Evolutionary conservation across 2,797 vertebrate species (phyloP).

Genomic region (Melanogrammus aeglefinus): DNA sequence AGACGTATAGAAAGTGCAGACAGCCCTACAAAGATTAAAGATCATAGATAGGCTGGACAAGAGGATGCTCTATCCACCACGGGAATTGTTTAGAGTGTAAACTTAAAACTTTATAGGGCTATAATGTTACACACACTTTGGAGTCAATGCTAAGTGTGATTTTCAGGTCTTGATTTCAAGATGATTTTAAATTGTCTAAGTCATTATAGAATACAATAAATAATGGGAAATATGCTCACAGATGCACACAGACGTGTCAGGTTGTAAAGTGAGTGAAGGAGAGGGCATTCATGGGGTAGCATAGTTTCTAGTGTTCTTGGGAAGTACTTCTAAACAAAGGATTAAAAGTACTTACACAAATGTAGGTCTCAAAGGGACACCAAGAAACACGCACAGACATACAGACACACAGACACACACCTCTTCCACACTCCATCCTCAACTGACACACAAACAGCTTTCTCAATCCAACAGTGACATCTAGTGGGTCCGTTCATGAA

Average conservation of each 20-base stretch:
- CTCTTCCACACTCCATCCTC: not conserved
- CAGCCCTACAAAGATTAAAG: not conserved
- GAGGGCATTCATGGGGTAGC: conserved; percentile 2
- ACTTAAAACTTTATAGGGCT: not conserved
- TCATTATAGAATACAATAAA: not conserved
- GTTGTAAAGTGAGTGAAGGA: not conserved
- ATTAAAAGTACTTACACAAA: not conserved
- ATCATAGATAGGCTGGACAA: not conserved
- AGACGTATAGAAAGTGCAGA: not conserved
- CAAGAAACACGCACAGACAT: not conserved
- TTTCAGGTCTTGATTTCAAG: not conserved
- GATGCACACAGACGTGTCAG: not conserved
- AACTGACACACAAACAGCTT: not conserved
- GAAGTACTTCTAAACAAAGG: not conserved
- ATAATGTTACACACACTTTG: not conserved
- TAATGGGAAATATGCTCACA: not conserved
- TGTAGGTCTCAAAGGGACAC: not conserved
- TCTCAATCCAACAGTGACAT: conserved; percentile 32
- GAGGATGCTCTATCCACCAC: not conserved
- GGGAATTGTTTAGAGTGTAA: not conserved
- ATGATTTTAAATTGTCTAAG: not conserved
- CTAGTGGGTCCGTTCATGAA: conserved; percentile 26
- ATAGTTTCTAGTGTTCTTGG: not conserved
- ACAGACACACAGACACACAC: not conserved
- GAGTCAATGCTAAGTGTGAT: not conserved